These are phyloP conservation scores for Seira ritae DNA, from an alignment of 2,888 invertebrate genomes.

Conservation along the genomic window DNA sequence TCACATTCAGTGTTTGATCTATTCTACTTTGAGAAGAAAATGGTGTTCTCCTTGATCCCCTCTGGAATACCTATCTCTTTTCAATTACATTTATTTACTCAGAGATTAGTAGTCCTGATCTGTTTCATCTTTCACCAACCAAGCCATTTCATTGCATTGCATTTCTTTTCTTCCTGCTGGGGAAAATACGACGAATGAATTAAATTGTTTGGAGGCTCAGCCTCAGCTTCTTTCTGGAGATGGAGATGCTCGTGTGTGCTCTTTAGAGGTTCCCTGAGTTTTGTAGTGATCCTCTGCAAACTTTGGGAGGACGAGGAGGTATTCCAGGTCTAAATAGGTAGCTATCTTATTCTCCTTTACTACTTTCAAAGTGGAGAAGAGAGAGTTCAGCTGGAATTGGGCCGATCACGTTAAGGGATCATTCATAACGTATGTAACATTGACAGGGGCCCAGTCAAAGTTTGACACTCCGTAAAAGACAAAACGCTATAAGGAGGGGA, in stretches of 20 bases:
- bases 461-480: neutral
- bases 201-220: constrained; percentile 22
- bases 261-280: too few species aligned
- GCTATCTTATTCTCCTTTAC: neutral
- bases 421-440: too few species aligned
- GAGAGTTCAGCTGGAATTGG: neutral
- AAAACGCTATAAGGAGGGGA: too few species aligned
- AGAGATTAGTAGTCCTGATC: constrained; percentile 63
- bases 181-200: constrained; percentile 32
- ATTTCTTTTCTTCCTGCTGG: neutral
- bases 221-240: constrained; percentile 16
- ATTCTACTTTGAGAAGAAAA: too few species aligned
- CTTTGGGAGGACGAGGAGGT: too few species aligned
- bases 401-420: too few species aligned
- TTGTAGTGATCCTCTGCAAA: neutral
- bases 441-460: too few species aligned
- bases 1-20: constrained; percentile 34
- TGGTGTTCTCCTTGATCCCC: constrained; percentile 29
- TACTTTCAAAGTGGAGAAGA: neutral
- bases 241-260: too few species aligned
- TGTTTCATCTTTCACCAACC: constrained; percentile 47
- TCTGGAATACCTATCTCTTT: constrained; percentile 52
- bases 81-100: constrained; percentile 64
- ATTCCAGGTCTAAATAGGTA: too few species aligned
- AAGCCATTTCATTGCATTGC: constrained; percentile 5